These are phyloP conservation scores for Timema cristinae DNA, from an alignment of 2,888 invertebrate species.

Conservation along the genomic window DNA sequence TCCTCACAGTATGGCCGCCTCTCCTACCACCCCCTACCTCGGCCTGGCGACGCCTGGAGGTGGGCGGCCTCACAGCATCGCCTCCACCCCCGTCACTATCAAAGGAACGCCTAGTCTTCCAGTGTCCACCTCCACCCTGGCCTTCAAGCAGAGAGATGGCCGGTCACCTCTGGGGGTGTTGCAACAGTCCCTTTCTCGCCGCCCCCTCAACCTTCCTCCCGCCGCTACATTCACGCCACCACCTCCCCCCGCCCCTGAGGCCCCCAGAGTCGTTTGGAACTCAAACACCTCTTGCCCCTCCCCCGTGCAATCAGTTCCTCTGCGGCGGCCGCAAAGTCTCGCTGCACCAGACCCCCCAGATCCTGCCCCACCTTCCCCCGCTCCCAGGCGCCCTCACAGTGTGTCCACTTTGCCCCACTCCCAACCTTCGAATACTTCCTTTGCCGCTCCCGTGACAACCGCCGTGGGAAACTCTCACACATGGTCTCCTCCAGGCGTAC, in stretches of 20 bases:
- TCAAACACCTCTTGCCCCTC: slow-evolving; percentile 10
- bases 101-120: slow-evolving; percentile 13
- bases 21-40: slow-evolving; percentile 36
- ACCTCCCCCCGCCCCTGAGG: not conserved
- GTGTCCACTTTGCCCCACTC: slow-evolving; percentile 20
- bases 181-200: slow-evolving; percentile 43
- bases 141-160: slow-evolving; percentile 25
- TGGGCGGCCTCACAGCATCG: slow-evolving; percentile 60
- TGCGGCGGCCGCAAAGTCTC: not conserved
- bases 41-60: slow-evolving; percentile 38
- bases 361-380: slow-evolving; percentile 6
- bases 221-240: slow-evolving; percentile 33
- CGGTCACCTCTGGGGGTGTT: slow-evolving; percentile 42
- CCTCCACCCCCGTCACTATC: slow-evolving; percentile 45
- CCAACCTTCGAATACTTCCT: slow-evolving; percentile 8
- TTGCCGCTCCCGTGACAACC: slow-evolving; percentile 12
- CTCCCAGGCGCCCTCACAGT: slow-evolving; percentile 23
- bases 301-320: slow-evolving; percentile 6
- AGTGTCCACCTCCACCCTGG: slow-evolving; percentile 27
- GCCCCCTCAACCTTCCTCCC: slow-evolving; percentile 44
- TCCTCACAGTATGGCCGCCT: slow-evolving; percentile 43
- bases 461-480: slow-evolving; percentile 23
- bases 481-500: slow-evolving; percentile 23
- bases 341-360: not conserved
- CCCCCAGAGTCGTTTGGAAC: not conserved